Evolutionary conservation across 2,888 invertebrate genomes (phyloP).

Genomic region (Isoperla grammatica): DNA sequence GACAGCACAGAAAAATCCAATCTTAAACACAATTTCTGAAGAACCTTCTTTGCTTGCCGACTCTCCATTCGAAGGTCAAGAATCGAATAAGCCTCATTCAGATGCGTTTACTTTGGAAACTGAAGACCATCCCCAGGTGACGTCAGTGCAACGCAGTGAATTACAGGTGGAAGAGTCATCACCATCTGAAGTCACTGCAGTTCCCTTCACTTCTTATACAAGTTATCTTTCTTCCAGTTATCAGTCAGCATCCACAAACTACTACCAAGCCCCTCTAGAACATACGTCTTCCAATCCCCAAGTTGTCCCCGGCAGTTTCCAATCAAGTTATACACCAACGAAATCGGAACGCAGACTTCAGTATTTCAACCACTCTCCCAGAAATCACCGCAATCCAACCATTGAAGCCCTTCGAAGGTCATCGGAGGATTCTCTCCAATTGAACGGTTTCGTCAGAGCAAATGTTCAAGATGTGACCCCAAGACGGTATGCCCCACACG

Average conservation of each 20-base stretch:
- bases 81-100: neutral
- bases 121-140: conserved; percentile 27
- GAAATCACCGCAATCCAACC: conserved; percentile 26
- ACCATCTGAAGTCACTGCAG: conserved; percentile 21
- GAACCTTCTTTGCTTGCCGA: neutral
- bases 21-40: too few relatives aligned
- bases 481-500: neutral
- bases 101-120: conserved; percentile 19
- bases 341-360: conserved; percentile 32
- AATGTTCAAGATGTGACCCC: neutral
- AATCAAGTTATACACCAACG: conserved; percentile 31
- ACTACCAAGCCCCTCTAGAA: neutral
- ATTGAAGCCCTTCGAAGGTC: conserved; percentile 39
- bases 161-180: conserved; percentile 34
- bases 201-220: neutral
- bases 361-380: conserved; percentile 31
- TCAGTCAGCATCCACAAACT: neutral
- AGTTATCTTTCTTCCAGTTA: neutral
- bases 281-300: conserved; percentile 17
- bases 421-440: conserved; percentile 53
- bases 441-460: conserved; percentile 29
- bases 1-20: conserved; percentile 9
- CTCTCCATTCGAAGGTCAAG: neutral
- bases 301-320: conserved; percentile 29
- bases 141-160: conserved; percentile 33